These are phyloP conservation scores for Urosaurus nigricauda DNA, from an alignment of 2,797 vertebrate genomes.

Conservation along the genomic window DNA sequence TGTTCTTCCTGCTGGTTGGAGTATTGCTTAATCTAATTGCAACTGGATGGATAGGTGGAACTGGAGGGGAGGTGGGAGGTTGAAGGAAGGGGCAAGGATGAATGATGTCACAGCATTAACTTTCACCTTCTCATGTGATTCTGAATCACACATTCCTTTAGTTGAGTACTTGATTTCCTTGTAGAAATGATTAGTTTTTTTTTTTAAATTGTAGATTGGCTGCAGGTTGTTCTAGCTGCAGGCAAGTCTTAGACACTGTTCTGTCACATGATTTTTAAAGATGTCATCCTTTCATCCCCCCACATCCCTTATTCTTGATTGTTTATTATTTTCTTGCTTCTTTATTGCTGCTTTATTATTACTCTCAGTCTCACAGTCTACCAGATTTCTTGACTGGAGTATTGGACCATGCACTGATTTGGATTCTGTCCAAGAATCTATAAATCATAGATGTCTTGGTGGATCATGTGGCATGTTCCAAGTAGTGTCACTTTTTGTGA, in stretches of 20 bases:
- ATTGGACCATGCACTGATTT: too few relatives aligned
- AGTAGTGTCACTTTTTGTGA: too few relatives aligned
- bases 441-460: too few relatives aligned
- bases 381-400: too few relatives aligned
- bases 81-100: not conserved
- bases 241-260: accelerated
- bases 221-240: not conserved
- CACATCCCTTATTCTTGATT: not conserved
- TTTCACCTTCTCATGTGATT: not conserved
- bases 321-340: not conserved
- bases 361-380: too few relatives aligned
- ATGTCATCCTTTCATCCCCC: not conserved
- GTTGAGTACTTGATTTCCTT: not conserved
- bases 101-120: not conserved
- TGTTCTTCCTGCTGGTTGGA: not conserved
- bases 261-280: not conserved
- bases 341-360: too few relatives aligned
- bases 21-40: not conserved
- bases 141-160: not conserved
- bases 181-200: accelerated
- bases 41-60: not conserved
- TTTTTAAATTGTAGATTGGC: too few relatives aligned
- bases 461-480: too few relatives aligned
- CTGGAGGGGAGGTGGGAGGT: not conserved
- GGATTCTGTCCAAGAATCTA: too few relatives aligned